phyloP scores from a whole-genome alignment of 2,113 vertebrate genomes.

The Corynorhinus townsendii region DNA sequence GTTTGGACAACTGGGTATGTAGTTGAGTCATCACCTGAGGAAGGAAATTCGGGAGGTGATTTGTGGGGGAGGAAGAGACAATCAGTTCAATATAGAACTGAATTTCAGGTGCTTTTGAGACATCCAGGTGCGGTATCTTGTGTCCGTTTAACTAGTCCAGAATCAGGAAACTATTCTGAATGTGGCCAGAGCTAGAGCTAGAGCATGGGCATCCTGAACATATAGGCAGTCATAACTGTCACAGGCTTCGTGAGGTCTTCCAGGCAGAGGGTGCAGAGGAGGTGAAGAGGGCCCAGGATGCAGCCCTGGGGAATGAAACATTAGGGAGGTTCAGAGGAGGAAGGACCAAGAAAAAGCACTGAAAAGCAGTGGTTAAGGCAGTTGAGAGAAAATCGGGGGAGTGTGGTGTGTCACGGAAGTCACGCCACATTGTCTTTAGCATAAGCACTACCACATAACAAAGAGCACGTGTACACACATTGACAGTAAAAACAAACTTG shows the following conservation, averaged over 20 bases:
- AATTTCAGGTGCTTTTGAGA: neutral
- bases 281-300: neutral
- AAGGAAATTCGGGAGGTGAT: neutral
- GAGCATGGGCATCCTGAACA: neutral
- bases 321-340: neutral
- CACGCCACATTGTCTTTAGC: neutral
- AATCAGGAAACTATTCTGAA: neutral
- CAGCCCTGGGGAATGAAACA: neutral
- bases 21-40: neutral
- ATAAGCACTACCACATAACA: neutral
- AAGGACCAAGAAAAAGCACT: neutral
- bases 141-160: neutral
- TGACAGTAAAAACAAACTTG: neutral
- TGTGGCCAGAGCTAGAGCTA: neutral
- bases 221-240: neutral
- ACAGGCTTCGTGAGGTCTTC: neutral
- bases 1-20: neutral
- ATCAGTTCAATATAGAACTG: neutral
- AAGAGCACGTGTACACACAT: neutral
- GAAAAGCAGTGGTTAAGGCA: neutral
- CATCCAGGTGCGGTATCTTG: neutral
- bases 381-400: neutral
- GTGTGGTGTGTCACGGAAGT: neutral
- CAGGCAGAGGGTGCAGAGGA: neutral
- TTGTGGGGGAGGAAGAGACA: neutral